phyloP scores from a whole-genome alignment of 1,140 invertebrate genomes.

The Stegodyphus dumicola region DNA sequence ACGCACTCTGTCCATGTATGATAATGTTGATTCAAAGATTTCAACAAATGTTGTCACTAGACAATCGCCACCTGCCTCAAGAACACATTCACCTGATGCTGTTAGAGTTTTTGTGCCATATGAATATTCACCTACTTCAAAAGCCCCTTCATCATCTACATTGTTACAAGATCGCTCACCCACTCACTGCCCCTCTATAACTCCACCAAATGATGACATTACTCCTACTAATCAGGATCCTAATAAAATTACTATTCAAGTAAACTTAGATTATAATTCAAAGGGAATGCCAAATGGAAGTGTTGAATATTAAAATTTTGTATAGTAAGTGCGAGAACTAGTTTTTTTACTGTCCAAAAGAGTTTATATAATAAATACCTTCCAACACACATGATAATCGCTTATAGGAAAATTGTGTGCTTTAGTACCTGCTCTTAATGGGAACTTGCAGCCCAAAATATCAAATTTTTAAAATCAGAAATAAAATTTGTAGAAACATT shows the following conservation, averaged over 20 bases:
- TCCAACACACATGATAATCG: slow-evolving; percentile 34
- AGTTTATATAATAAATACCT: slow-evolving; percentile 27
- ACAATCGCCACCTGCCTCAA: slow-evolving; percentile 46
- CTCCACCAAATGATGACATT: slow-evolving; percentile 60
- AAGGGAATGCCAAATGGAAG: slow-evolving; percentile 28
- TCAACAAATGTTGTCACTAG: slow-evolving; percentile 32
- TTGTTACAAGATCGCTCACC: slow-evolving; percentile 43
- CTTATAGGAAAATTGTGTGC: neutral
- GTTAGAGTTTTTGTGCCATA: slow-evolving; percentile 83
- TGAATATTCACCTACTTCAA: slow-evolving; percentile 34
- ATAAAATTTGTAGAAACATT: slow-evolving; percentile 28
- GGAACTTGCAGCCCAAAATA: slow-evolving; percentile 2
- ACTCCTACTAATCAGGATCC: slow-evolving; percentile 62
- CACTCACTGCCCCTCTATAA: slow-evolving; percentile 37
- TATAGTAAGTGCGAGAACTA: slow-evolving; percentile 22
- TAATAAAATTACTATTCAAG: slow-evolving; percentile 62
- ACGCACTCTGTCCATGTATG: slow-evolving; percentile 64
- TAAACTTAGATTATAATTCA: slow-evolving; percentile 48
- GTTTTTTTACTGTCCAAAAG: slow-evolving; percentile 46
- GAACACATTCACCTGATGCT: slow-evolving; percentile 70
- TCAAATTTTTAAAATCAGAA: slow-evolving; percentile 28
- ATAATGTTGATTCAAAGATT: slow-evolving; percentile 65
- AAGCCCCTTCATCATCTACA: slow-evolving; percentile 53
- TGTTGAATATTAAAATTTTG: slow-evolving; percentile 37
- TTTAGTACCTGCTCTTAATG: slow-evolving; percentile 34